Evolutionary conservation across 2,888 invertebrate genomes (phyloP).

Genomic region (Ptycholaimellus sp.): DNA sequence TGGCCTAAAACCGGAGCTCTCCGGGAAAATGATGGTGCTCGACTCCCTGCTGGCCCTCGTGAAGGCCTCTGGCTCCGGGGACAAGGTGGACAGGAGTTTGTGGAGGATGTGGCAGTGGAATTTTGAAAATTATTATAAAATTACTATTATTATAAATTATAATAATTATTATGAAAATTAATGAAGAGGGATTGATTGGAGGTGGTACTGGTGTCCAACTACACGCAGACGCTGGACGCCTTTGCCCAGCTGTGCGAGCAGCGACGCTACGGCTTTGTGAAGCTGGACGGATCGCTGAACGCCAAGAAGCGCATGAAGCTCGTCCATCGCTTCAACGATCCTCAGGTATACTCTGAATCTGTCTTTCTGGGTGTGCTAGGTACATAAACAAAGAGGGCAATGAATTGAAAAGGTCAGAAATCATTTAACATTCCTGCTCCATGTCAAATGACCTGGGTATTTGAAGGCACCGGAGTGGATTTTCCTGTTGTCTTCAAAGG

Average conservation of each 20-base stretch:
- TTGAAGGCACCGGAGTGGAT: slow-evolving; percentile 56
- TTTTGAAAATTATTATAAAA: too few relatives aligned
- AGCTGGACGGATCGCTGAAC: slow-evolving; percentile 86
- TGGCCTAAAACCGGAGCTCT: slow-evolving; percentile 34
- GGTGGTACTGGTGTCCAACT: slow-evolving; percentile 93
- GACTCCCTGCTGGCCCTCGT: slow-evolving; percentile 78
- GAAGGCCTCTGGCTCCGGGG: slow-evolving; percentile 63
- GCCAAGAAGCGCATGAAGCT: slow-evolving; percentile 88
- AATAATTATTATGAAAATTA: too few relatives aligned
- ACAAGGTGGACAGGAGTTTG: too few relatives aligned
- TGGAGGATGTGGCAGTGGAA: too few relatives aligned
- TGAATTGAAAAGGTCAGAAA: too few relatives aligned
- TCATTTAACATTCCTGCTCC: too few relatives aligned
- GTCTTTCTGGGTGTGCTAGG: too few relatives aligned
- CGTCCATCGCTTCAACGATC: slow-evolving; percentile 80
- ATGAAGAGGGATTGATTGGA: too few relatives aligned
- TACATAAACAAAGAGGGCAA: too few relatives aligned
- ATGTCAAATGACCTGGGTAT: background rate
- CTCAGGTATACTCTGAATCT: slow-evolving; percentile 31
- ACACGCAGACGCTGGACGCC: slow-evolving; percentile 88
- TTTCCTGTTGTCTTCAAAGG: slow-evolving; percentile 96
- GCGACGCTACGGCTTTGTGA: slow-evolving; percentile 54
- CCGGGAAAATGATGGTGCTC: slow-evolving; percentile 67
- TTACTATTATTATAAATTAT: too few relatives aligned
- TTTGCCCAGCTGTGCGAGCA: slow-evolving; percentile 41